A percentile compares a stretch with the other conserved stretches of the same genome.
Conservation (phyloP, 2,113 vertebrate genomes). For the Myrmecophaga tridactyla region DNA sequence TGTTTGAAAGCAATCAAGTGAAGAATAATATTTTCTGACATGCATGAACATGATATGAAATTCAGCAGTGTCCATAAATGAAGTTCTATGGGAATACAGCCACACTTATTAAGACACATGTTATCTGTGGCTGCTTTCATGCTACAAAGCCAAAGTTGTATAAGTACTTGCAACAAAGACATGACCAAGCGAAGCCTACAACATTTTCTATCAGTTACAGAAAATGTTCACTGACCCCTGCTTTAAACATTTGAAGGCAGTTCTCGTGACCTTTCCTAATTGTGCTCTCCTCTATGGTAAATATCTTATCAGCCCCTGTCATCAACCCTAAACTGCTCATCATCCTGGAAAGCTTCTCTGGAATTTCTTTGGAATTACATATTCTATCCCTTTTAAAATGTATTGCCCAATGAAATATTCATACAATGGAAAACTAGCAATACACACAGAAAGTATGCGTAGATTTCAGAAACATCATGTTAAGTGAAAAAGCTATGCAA, state of each 20-base stretch:
- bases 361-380: neutral
- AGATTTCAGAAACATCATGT: neutral
- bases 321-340: neutral
- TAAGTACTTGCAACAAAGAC: neutral
- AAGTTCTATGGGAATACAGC: slow-evolving; percentile 6
- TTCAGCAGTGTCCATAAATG: neutral
- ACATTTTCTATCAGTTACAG: neutral
- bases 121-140: neutral
- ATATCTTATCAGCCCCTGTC: neutral
- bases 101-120: neutral
- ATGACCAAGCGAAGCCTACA: neutral
- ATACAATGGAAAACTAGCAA: neutral
- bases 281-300: neutral
- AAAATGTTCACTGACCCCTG: neutral
- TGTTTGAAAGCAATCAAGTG: neutral
- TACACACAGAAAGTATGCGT: neutral
- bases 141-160: neutral
- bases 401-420: neutral
- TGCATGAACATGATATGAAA: neutral
- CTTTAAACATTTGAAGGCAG: neutral
- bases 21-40: neutral
- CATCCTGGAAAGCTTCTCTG: neutral
- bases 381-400: neutral
- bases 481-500: neutral
- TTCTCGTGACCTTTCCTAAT: neutral